phyloP scores from a whole-genome alignment of 2,888 invertebrate genomes.

The Ornithoptera priamus region DNA sequence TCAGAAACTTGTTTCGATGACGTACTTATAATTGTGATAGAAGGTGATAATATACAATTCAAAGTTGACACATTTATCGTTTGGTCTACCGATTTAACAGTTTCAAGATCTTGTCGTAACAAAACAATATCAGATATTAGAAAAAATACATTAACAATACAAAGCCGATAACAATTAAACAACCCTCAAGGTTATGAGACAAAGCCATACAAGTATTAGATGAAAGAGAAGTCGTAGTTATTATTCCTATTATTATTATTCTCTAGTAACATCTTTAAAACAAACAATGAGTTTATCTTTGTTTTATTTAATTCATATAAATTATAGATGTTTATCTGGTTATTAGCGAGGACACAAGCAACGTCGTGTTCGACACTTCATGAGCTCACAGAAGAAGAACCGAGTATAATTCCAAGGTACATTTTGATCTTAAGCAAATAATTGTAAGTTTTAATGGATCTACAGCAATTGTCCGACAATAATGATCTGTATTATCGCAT shows the following conservation, averaged over 20 bases:
- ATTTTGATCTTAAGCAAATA: constrained; percentile 24
- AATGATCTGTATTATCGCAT: constrained; percentile 5
- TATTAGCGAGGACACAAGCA: constrained; percentile 72
- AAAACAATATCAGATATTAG: neutral
- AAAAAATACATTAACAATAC: neutral
- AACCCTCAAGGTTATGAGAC: neutral
- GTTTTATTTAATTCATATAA: constrained; percentile 21
- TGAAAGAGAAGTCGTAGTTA: neutral
- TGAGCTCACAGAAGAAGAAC: constrained; percentile 73
- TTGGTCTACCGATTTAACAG: neutral
- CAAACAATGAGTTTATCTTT: neutral
- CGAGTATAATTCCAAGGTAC: constrained; percentile 76
- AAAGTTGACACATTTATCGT: neutral
- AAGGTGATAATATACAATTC: neutral
- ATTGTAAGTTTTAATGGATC: constrained; percentile 25
- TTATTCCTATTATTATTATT: neutral
- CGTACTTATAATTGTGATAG: neutral
- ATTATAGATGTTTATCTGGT: constrained; percentile 11
- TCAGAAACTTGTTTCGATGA: neutral
- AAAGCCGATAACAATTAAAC: neutral
- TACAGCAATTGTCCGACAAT: neutral
- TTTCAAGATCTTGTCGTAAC: neutral
- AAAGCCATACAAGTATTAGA: neutral
- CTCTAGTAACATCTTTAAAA: neutral
- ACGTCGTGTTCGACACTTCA: constrained; percentile 77